Evolutionary conservation across 2,888 invertebrate species (phyloP), one percentile per base, ranked within the genome.

Genomic region (Chloromyia formosa): DNA sequence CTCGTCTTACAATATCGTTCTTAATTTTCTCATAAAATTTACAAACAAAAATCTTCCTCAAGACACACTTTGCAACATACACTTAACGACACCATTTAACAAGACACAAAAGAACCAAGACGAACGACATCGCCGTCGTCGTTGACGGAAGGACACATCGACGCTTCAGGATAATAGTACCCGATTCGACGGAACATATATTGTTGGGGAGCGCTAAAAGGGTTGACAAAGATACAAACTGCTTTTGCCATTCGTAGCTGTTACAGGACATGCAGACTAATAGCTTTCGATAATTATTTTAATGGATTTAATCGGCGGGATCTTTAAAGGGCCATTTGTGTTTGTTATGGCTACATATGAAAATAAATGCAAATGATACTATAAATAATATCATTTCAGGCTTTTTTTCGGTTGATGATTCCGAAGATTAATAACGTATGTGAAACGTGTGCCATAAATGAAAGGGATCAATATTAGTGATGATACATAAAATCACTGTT

Each of bases 161-260:
- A 40, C 58, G 71, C 58, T 71, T 58, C 23, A 71, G 40, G 61
- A 73, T 73, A 73, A 73, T 73, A 61, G 60, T 12, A 58, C 16
- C 9, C 73, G 60, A 60, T 58, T 18, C 40, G 16, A 20, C 40
- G 71, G 5, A 56, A 71, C 40, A 58, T 35, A 35, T 35, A 35
- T 35, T 35, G 27, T 35, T 56, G 56, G 56, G 16, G 58, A 40
- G 58, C 72, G 74, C 71, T 75, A 77, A 77, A 77, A 77, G 77
- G 77, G 77, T 77, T 77, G 77, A 77, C 73, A 60, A 69, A 42
- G 64, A 62, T 64, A 72, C 58, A 72, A 73, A 54, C 7, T 20
- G 60, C 60, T 61, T 35, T 35, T 23, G 60, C 18, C 12, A 49
- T 49, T n/a, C 27, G 20, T 23, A 45, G 61, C 73, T 60, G 56